Conservation (phyloP, 2,113 vertebrate species). For the Spea bombifrons region DNA sequence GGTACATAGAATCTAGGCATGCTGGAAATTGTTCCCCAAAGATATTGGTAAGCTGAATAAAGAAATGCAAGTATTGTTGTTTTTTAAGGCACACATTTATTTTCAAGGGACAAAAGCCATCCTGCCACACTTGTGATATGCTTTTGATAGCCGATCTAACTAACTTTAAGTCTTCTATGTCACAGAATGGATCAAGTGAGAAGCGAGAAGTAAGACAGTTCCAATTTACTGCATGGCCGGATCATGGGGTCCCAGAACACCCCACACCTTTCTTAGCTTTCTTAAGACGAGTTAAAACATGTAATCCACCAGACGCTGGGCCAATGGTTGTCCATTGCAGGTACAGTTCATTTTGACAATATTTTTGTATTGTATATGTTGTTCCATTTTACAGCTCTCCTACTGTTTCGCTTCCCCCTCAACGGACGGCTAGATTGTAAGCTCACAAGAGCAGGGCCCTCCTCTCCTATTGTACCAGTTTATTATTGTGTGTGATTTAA, state of each 20-base stretch:
- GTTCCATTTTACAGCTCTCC: too few species aligned
- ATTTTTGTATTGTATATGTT: not conserved
- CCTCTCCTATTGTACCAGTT: too few species aligned
- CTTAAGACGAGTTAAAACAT: constrained; percentile 91
- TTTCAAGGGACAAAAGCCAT: too few species aligned
- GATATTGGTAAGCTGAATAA: too few species aligned
- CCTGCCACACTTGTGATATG: not conserved
- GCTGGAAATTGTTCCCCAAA: too few species aligned
- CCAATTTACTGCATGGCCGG: constrained; percentile 99
- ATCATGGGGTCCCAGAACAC: constrained; percentile 96
- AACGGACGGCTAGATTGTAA: too few species aligned
- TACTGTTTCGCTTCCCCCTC: too few species aligned
- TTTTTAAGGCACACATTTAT: too few species aligned
- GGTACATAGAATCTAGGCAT: too few species aligned
- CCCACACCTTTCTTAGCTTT: constrained; percentile 97
- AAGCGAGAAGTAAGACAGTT: constrained; percentile 97
- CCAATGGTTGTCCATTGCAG: constrained; percentile 99
- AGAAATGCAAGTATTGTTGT: too few species aligned
- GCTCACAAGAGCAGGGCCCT: too few species aligned
- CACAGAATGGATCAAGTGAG: constrained; percentile 93
- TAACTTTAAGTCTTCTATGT: constrained; percentile 48
- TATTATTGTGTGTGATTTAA: too few species aligned
- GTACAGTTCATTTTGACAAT: constrained; percentile 61
- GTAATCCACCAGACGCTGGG: constrained; percentile 94
- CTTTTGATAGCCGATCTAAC: not conserved